Percentiles rank a stretch among this genome's conserved stretches.
Conservation (phyloP, 2,113 vertebrate genomes). For the Tilapia sparmanii region DNA sequence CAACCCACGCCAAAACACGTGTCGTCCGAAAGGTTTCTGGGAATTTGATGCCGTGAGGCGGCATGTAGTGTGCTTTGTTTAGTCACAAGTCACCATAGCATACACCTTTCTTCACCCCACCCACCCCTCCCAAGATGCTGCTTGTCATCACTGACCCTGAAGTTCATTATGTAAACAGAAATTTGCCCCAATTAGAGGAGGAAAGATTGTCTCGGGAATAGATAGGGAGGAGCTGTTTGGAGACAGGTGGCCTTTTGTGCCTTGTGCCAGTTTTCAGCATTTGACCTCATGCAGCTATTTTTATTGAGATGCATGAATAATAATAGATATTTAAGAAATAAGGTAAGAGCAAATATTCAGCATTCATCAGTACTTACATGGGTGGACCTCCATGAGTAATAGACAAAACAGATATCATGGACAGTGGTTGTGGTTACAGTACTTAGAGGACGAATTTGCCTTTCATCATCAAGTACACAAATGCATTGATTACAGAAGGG, state of each 20-base stretch:
- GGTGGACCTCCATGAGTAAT: neutral
- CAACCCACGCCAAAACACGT: constrained; percentile 44
- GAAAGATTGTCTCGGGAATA: constrained; percentile 44
- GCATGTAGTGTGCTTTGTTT: constrained; percentile 61
- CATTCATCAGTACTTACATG: neutral
- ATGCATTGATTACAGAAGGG: constrained; percentile 55
- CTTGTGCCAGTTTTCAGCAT: neutral
- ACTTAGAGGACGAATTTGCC: constrained; percentile 12
- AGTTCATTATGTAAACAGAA: constrained; percentile 63
- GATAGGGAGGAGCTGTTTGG: neutral
- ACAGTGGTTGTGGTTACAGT: constrained; percentile 1
- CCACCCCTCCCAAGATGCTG: constrained; percentile 23
- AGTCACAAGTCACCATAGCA: constrained; percentile 38
- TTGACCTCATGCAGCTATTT: neutral
- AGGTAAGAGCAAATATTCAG: neutral
- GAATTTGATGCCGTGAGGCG: constrained; percentile 26
- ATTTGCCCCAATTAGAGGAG: constrained; percentile 50
- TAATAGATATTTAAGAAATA: neutral
- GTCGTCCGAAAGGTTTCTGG: constrained; percentile 28
- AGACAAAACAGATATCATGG: neutral
- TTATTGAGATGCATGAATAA: neutral
- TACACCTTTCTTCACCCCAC: neutral
- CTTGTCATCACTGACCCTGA: constrained; percentile 53
- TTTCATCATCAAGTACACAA: constrained; percentile 51
- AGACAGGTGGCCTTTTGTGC: constrained; percentile 49